A percentile compares a stretch with the other conserved stretches of the same genome.
Evolutionary conservation across 2,113 vertebrate species (phyloP).

Genomic region (Macaca nemestrina): DNA sequence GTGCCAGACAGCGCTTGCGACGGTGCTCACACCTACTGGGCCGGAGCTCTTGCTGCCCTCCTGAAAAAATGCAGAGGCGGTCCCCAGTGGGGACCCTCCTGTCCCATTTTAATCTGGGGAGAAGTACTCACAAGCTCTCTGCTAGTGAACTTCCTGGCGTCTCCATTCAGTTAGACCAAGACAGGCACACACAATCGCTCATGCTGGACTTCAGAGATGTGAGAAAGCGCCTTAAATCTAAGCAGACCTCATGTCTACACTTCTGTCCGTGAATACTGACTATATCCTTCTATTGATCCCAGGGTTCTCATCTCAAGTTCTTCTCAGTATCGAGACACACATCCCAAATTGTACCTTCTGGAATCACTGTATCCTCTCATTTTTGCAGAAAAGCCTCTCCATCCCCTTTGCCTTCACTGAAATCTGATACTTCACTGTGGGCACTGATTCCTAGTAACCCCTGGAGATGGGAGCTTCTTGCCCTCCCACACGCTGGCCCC

Average conservation of each 20-base stretch:
- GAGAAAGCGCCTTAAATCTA: neutral
- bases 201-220: rapidly evolving
- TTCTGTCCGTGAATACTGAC: rapidly evolving
- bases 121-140: neutral
- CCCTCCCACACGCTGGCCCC: neutral
- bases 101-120: too few relatives aligned
- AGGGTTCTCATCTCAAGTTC: neutral
- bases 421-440: neutral
- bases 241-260: rapidly evolving
- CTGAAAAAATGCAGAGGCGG: rapidly evolving
- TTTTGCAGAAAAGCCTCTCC: neutral
- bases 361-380: neutral
- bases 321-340: neutral
- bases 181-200: too few relatives aligned
- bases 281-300: neutral
- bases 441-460: neutral
- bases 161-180: rapidly evolving
- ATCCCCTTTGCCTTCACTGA: neutral
- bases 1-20: rapidly evolving
- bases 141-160: rapidly evolving
- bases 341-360: neutral
- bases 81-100: rapidly evolving
- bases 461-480: neutral
- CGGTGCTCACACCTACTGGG: rapidly evolving
- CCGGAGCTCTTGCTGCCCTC: neutral